Conservation (phyloP, 2,888 invertebrate genomes). For the Chymomyza fuscimana region DNA sequence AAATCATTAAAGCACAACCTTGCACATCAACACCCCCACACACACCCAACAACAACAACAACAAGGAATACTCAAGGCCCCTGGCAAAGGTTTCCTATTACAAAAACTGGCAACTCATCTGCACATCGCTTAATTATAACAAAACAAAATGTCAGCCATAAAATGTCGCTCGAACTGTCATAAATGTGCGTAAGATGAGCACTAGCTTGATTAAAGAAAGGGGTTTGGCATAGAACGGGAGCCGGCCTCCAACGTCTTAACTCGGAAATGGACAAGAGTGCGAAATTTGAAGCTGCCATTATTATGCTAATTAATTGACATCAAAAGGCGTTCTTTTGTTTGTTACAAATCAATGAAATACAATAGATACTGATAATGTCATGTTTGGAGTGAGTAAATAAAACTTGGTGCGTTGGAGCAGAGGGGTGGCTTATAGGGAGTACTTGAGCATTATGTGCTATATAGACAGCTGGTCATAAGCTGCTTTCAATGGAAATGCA, state of each 20-base stretch:
- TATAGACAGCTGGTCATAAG: slow-evolving; percentile 45
- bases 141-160: slow-evolving; percentile 54
- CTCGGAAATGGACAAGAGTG: slow-evolving; percentile 35
- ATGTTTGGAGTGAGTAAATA: neutral
- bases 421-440: neutral
- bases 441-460: slow-evolving; percentile 10
- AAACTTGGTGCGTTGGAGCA: neutral
- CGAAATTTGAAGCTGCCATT: slow-evolving; percentile 70
- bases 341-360: slow-evolving; percentile 22
- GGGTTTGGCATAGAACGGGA: slow-evolving; percentile 6
- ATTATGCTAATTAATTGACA: slow-evolving; percentile 75
- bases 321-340: slow-evolving; percentile 55
- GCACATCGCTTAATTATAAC: slow-evolving; percentile 66
- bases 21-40: slow-evolving; percentile 2
- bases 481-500: slow-evolving; percentile 73
- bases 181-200: slow-evolving; percentile 26
- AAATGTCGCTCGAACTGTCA: slow-evolving; percentile 60
- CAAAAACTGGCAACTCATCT: slow-evolving; percentile 59
- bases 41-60: neutral
- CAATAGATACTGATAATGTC: slow-evolving; percentile 48
- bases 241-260: neutral
- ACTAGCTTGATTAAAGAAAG: neutral
- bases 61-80: neutral
- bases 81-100: slow-evolving; percentile 59
- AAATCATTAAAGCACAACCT: slow-evolving; percentile 61